Percentiles rank a stretch among this genome's conserved stretches.
Evolutionary conservation across 2,113 vertebrate genomes (phyloP).

Genomic region (Copsychus sechellarum): DNA sequence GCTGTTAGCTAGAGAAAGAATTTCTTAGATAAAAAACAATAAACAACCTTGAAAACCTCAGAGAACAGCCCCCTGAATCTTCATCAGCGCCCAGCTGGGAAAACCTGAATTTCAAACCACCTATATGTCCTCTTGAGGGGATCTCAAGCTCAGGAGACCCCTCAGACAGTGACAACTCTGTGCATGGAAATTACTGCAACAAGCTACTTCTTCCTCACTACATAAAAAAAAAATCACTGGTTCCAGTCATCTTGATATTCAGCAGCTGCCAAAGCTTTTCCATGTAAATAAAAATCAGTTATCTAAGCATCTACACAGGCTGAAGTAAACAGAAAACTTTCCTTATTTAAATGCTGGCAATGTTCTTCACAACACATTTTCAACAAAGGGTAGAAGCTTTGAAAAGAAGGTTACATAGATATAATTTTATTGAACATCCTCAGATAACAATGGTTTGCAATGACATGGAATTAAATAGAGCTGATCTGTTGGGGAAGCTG

Average conservation of each 20-base stretch:
- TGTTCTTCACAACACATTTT: background rate
- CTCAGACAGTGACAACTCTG: no score
- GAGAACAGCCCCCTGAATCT: no score
- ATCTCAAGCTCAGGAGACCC: no score
- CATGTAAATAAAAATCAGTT: background rate
- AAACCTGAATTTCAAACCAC: no score
- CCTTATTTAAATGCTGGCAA: background rate
- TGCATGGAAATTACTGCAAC: background rate
- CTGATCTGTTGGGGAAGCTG: background rate
- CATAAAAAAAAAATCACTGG: background rate
- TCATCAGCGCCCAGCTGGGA: no score
- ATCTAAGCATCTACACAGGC: background rate
- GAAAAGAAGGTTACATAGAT: background rate
- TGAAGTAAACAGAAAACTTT: background rate
- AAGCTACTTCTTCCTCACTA: background rate
- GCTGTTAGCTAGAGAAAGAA: no score
- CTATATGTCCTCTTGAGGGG: no score
- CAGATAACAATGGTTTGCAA: background rate
- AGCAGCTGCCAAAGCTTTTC: background rate
- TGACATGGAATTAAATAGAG: rapidly evolving
- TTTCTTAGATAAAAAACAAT: no score
- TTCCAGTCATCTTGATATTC: background rate
- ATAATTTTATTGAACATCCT: background rate
- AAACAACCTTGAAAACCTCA: no score
- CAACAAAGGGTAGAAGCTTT: background rate